Percentiles rank a stretch among this genome's conserved stretches.
phyloP scores from a whole-genome alignment of 2,888 invertebrate genomes.

The Uloborus plumipes region DNA sequence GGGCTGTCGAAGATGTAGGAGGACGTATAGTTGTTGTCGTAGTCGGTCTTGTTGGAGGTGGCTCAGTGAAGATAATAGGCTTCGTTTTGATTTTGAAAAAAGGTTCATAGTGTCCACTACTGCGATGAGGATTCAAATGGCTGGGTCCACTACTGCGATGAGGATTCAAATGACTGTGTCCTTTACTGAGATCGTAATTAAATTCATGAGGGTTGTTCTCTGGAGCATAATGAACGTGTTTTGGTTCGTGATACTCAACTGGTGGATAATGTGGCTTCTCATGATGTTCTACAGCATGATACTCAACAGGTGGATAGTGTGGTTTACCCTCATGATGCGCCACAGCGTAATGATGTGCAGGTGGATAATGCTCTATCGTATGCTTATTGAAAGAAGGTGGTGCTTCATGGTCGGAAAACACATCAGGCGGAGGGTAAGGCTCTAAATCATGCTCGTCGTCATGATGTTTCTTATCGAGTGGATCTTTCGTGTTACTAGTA shows the following conservation, averaged over 20 bases:
- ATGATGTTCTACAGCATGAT: slow-evolving; percentile 33
- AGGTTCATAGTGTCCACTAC: slow-evolving; percentile 55
- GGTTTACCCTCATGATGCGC: slow-evolving; percentile 25
- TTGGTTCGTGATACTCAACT: slow-evolving; percentile 14
- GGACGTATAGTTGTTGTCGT: slow-evolving; percentile 27
- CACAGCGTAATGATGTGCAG: slow-evolving; percentile 37
- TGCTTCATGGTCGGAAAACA: slow-evolving; percentile 46
- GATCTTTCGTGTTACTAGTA: slow-evolving; percentile 64
- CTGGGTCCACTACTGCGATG: slow-evolving; percentile 43
- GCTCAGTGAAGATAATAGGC: slow-evolving; percentile 57
- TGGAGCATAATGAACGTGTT: slow-evolving; percentile 13
- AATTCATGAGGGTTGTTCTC: slow-evolving; percentile 23
- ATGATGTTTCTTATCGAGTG: slow-evolving; percentile 59
- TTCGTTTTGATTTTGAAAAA: slow-evolving; percentile 59
- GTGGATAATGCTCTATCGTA: slow-evolving; percentile 37
- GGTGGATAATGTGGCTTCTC: slow-evolving; percentile 22
- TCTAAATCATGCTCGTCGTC: slow-evolving; percentile 62
- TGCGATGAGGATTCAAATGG: slow-evolving; percentile 51
- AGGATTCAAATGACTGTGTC: slow-evolving; percentile 50
- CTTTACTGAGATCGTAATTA: slow-evolving; percentile 36
- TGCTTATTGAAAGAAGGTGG: slow-evolving; percentile 51
- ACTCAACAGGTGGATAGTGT: slow-evolving; percentile 41
- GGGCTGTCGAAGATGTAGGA: slow-evolving; percentile 32
- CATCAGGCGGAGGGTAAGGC: slow-evolving; percentile 61
- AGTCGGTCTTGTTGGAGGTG: slow-evolving; percentile 44